Evolutionary conservation across 1,140 invertebrate genomes (phyloP), one percentile per base, ranked within the genome.

Genomic region (Cydia pomonella): DNA sequence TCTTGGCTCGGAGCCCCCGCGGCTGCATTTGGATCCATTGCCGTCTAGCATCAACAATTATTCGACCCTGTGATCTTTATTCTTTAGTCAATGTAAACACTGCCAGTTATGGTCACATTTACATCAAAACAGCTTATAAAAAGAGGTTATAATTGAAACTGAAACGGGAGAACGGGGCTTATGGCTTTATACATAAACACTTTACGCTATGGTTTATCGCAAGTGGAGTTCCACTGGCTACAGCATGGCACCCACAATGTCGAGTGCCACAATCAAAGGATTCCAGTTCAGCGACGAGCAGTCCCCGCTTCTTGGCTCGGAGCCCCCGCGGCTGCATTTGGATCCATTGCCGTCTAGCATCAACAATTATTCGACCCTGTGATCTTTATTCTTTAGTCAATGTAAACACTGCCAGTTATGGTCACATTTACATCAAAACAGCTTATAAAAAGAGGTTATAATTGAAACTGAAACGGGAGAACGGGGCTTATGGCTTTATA

Each of bases 121-220:
- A 50, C 47, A 50, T 50, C 47, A 16, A 47, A 5, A 9, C 7
- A 38, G 33, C 33, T 38, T 38, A 38, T 5, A 38, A 38, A 7
- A 38, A 9, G 7, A 38, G 33, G 33, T 38, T 38, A 38, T 38
- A 38, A 38, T 38, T 38, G 33, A 10, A 38, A 38, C 33, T 38
- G 33, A 38, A 38, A 38, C 33, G 33, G 33, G 25, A 27, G 25
- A 27, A 1, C 25, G 25, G 25, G 33, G 10, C 33, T 38, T 38
- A 33, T 33, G 33, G 33, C 9, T 38, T 38, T 38, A 38, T 10
- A 9, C 7, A 38, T 38, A 38, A 6, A 33, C n/a, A n/a, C n/a
- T n/a, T n/a, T n/a, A 97, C 88, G 95, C 95, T 29, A 82, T 97
- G 21, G 96, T 97, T 0, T 97, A 97, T 82, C 93, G 96, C 76